Evolutionary conservation across 2,888 invertebrate species (phyloP), one percentile per base, ranked within the genome.

Genomic region (Lepidonotus clava): DNA sequence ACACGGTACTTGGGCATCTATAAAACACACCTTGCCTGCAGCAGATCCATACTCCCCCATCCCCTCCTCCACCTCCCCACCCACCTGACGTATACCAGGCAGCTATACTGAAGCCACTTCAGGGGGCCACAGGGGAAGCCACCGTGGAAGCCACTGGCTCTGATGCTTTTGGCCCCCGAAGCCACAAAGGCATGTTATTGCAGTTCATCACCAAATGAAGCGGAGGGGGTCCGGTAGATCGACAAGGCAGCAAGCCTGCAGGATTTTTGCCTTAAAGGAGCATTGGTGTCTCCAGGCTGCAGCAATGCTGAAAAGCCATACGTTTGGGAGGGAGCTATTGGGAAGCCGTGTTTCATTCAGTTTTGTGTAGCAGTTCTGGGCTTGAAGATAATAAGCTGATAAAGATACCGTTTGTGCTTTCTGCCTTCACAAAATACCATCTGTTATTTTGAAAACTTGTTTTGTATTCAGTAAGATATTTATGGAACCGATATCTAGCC

Each of bases 151-250:
- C 61, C 61, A 61, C 61, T 5, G 28, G 4, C 4, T 18, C 1
- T 11, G 61, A 61, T 4, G 5, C 61, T 61, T 61, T 53, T 61
- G 28, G 61, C 61, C 61, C n/a, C 61, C 28, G 28, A 61, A 61
- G 61, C 61, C 61, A 61, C 53, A 53, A 53, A 53, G 53, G 53
- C 53, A 1, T 53, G 53, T 53, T 53, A 53, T 53, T 53, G n/a
- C 53, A 53, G n/a, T n/a, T n/a, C n/a, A n/a, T n/a, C n/a, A n/a
- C n/a, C n/a, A n/a, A n/a, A n/a, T n/a, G n/a, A n/a, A n/a, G n/a
- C n/a, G n/a, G n/a, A n/a, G n/a, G n/a, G n/a, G n/a, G n/a, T n/a
- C n/a, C n/a, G n/a, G n/a, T n/a, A n/a, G n/a, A n/a, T n/a, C n/a
- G n/a, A n/a, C n/a, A n/a, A n/a, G n/a, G n/a, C n/a, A n/a, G n/a